These are phyloP conservation scores for Andrena haemorrhoa DNA, from an alignment of 2,888 invertebrate species.

Conservation along the genomic window DNA sequence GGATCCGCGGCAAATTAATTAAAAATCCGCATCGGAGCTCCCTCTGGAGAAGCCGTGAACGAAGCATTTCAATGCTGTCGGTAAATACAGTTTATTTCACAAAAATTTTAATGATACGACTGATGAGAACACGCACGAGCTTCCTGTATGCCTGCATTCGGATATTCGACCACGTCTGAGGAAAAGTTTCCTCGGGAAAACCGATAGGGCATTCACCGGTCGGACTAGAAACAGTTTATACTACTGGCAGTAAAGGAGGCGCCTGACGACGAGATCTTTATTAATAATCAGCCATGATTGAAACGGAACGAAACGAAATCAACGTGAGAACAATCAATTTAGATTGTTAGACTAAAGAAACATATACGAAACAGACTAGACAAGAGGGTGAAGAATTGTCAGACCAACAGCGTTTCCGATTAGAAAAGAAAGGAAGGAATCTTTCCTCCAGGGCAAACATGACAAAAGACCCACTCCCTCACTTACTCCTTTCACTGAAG, in stretches of 20 bases:
- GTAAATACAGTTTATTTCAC: slow-evolving; percentile 48
- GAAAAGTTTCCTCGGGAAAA: not conserved
- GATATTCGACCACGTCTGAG: not conserved
- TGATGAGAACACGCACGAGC: not conserved
- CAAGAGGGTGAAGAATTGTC: no score
- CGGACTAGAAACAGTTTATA: slow-evolving; percentile 49
- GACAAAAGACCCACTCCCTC: no score
- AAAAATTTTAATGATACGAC: not conserved
- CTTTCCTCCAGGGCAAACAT: no score
- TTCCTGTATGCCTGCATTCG: not conserved
- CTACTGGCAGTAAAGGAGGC: slow-evolving; percentile 42
- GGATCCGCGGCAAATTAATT: slow-evolving; percentile 13
- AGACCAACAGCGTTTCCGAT: no score
- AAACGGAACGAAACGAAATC: no score
- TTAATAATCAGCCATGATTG: not conserved
- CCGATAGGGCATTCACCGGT: not conserved
- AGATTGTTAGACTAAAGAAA: no score
- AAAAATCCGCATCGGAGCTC: slow-evolving; percentile 53
- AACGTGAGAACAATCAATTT: no score
- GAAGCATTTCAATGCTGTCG: slow-evolving; percentile 53
- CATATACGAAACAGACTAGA: no score
- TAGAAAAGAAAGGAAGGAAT: no score
- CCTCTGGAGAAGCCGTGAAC: slow-evolving; percentile 50
- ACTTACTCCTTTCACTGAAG: no score
- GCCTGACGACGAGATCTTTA: no score